These are phyloP conservation scores for Protosalanx chinensis DNA, from an alignment of 2,797 vertebrate species.

Conservation along the genomic window DNA sequence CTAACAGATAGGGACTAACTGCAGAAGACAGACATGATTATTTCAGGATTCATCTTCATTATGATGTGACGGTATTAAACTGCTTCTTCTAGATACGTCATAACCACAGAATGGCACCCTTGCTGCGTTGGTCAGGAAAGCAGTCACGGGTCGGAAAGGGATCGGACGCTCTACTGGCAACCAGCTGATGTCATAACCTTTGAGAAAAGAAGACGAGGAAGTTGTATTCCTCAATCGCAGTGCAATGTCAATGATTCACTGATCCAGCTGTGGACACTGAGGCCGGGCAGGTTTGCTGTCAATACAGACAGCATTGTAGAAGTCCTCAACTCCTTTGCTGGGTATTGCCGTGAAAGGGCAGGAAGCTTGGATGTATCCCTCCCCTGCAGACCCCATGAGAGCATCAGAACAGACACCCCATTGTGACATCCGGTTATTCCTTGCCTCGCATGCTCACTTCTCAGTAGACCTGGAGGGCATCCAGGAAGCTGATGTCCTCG, in stretches of 20 bases:
- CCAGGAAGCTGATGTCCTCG: constrained; percentile 28
- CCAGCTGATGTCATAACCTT: constrained; percentile 37
- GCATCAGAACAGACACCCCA: not conserved
- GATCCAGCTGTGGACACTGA: constrained; percentile 27
- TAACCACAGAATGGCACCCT: constrained; percentile 25
- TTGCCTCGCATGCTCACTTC: constrained; percentile 13
- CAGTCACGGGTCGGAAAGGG: constrained; percentile 20
- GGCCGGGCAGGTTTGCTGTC: constrained; percentile 14
- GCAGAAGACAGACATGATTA: not conserved
- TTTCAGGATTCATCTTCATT: not conserved
- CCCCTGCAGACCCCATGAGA: constrained; percentile 11
- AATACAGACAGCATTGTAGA: constrained; percentile 21
- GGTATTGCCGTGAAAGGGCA: constrained; percentile 30
- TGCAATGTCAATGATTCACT: not conserved
- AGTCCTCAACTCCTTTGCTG: constrained; percentile 17
- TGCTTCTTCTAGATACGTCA: not conserved
- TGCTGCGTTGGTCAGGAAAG: constrained; percentile 13
- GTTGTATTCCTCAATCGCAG: no score
- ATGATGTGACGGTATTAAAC: not conserved
- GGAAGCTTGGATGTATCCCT: constrained; percentile 22
- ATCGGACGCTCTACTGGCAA: constrained; percentile 18
- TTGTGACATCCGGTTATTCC: not conserved
- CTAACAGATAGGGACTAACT: constrained; percentile 29
- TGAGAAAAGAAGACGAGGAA: not conserved
- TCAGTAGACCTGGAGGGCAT: constrained; percentile 26